Evolutionary conservation across 2,797 vertebrate species (phyloP).

Genomic region (Glossophaga mutica): DNA sequence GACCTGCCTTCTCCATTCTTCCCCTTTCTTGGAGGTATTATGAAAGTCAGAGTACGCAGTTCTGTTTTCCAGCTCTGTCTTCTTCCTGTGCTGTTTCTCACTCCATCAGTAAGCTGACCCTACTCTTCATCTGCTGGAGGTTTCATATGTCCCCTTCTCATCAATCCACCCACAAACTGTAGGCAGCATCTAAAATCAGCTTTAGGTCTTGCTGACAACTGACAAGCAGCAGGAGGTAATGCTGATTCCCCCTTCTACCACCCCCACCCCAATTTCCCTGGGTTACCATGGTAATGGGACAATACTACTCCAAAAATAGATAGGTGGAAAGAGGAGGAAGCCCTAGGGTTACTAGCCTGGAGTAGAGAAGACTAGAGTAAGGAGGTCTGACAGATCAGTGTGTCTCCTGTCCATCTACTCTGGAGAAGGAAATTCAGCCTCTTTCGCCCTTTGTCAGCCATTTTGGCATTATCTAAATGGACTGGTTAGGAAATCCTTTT

Average conservation of each 20-base stretch:
- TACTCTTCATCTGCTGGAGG: not conserved
- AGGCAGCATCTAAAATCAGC: conserved; percentile 68
- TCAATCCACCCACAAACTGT: conserved; percentile 56
- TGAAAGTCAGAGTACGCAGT: not conserved
- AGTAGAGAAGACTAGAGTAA: conserved; percentile 10
- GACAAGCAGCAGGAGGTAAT: conserved; percentile 64
- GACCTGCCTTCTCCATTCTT: not conserved
- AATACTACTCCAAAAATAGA: conserved; percentile 69
- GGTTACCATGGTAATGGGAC: conserved; percentile 72
- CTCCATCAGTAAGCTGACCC: not conserved
- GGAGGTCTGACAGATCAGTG: not conserved
- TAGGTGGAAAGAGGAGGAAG: conserved; percentile 57
- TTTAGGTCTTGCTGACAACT: conserved; percentile 69
- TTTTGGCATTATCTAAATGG: not conserved
- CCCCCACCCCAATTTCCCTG: conserved; percentile 70
- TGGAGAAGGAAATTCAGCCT: not conserved
- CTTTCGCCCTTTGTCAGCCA: not conserved
- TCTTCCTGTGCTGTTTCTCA: not conserved
- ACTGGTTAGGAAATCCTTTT: not conserved
- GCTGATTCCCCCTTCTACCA: conserved; percentile 60
- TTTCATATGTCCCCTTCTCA: conserved; percentile 53
- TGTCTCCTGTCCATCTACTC: not conserved
- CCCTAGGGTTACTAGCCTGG: conserved; percentile 52
- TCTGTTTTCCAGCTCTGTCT: not conserved
- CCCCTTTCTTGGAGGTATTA: not conserved